phyloP scores from a whole-genome alignment of 2,888 invertebrate species.

The Antheraea assamensis region DNA sequence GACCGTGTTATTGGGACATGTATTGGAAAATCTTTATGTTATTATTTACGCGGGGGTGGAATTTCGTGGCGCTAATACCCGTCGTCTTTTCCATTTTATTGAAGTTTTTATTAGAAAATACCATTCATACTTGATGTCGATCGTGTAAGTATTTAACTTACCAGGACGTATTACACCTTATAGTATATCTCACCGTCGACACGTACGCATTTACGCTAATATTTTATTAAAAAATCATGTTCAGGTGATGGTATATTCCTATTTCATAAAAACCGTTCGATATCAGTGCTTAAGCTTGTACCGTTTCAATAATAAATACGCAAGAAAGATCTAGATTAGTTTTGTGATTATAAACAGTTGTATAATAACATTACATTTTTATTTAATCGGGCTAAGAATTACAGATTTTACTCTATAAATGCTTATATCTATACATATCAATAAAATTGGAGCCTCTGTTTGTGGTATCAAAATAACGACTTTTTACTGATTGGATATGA shows the following conservation, averaged over 20 bases:
- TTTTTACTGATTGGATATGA: no score
- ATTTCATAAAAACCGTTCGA: neutral
- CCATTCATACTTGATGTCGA: conserved; percentile 53
- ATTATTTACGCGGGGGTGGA: conserved; percentile 69
- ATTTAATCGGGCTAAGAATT: no score
- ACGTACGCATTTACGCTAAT: conserved; percentile 34
- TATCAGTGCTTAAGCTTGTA: no score
- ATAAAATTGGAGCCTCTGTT: no score
- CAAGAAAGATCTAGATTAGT: no score
- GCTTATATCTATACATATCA: no score
- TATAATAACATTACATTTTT: no score
- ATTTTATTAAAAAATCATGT: conserved; percentile 52
- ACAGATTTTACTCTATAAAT: no score
- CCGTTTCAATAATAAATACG: no score
- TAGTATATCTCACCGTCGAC: conserved; percentile 31
- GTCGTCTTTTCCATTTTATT: conserved; percentile 64
- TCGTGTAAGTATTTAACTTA: conserved; percentile 47
- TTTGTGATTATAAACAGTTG: no score
- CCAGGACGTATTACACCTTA: conserved; percentile 34
- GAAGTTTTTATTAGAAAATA: conserved; percentile 74
- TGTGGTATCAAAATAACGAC: no score
- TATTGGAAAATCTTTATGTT: conserved; percentile 75
- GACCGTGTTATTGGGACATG: conserved; percentile 57
- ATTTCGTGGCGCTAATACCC: conserved; percentile 68
- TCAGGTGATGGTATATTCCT: no score